phyloP scores from a whole-genome alignment of 2,888 invertebrate genomes.

The Exocentrus adspersus region DNA sequence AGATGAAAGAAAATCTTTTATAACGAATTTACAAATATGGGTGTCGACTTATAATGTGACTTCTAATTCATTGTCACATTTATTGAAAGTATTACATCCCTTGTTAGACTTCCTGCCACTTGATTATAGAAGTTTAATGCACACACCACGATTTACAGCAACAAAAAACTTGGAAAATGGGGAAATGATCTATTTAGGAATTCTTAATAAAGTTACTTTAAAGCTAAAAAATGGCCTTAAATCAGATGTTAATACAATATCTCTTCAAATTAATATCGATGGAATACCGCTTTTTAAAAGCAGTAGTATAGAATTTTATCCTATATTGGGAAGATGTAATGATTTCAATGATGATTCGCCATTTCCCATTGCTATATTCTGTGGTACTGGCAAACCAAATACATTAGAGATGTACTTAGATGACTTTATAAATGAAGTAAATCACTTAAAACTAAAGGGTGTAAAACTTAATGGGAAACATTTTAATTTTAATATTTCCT shows the following conservation, averaged over 20 bases:
- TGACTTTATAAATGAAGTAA: slow-evolving; percentile 32
- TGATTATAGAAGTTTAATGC: slow-evolving; percentile 20
- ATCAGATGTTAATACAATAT: not conserved
- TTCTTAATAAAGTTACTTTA: slow-evolving; percentile 10
- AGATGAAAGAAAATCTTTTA: slow-evolving; percentile 13
- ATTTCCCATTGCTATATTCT: slow-evolving; percentile 34
- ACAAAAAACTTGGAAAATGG: slow-evolving; percentile 28
- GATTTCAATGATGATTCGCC: slow-evolving; percentile 28
- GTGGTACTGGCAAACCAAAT: slow-evolving; percentile 22
- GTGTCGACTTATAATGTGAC: slow-evolving; percentile 25
- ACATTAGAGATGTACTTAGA: slow-evolving; percentile 26
- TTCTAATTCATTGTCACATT: slow-evolving; percentile 6
- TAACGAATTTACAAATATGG: slow-evolving; percentile 19
- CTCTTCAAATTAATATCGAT: slow-evolving; percentile 39
- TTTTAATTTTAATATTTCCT: slow-evolving; percentile 27
- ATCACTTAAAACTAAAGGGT: slow-evolving; percentile 5
- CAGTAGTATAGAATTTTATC: slow-evolving; percentile 33
- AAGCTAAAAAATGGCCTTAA: slow-evolving; percentile 26
- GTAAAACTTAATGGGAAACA: slow-evolving; percentile 1
- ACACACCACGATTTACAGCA: slow-evolving; percentile 23
- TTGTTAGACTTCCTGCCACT: slow-evolving; percentile 18
- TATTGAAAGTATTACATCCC: slow-evolving; percentile 27
- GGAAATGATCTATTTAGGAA: slow-evolving; percentile 32
- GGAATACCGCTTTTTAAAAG: slow-evolving; percentile 37
- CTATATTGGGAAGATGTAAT: slow-evolving; percentile 32